These are phyloP conservation scores for Choloepus didactylus DNA, from an alignment of 2,797 vertebrate species.

Conservation along the genomic window DNA sequence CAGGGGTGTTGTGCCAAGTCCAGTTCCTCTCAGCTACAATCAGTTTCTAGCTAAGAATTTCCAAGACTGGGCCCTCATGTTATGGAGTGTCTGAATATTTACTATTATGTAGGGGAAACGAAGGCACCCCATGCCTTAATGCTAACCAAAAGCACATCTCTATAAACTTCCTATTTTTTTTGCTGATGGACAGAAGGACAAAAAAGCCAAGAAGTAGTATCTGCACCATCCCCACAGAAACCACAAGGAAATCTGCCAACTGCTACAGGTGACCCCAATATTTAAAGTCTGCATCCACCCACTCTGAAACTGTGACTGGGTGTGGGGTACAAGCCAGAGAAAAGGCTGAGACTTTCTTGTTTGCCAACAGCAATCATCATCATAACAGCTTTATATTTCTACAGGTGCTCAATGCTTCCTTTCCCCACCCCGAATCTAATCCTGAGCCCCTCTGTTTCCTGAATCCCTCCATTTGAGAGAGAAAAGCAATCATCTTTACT, in stretches of 20 bases:
- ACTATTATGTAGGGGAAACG: conserved; percentile 22
- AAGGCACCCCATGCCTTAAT: conserved; percentile 3
- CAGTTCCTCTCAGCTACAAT: conserved; percentile 29
- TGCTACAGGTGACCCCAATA: conserved; percentile 56
- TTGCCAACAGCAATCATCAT: conserved; percentile 34
- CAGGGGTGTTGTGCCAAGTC: neutral
- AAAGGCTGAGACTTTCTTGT: conserved; percentile 10
- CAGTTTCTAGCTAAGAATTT: conserved; percentile 25
- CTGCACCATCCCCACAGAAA: conserved; percentile 57
- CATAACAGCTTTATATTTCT: conserved; percentile 34
- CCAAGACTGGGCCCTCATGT: conserved; percentile 21
- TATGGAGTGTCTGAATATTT: conserved; percentile 14
- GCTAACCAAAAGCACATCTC: conserved; percentile 37
- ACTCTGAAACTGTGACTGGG: conserved; percentile 35
- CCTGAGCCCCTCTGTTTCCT: neutral
- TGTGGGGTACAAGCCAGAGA: conserved; percentile 16
- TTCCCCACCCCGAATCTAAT: conserved; percentile 13
- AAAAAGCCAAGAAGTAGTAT: conserved; percentile 62
- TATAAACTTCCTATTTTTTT: conserved; percentile 48
- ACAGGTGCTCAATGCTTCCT: conserved; percentile 18
- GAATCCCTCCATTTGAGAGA: neutral
- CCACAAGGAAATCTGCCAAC: conserved; percentile 18
- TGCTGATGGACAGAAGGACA: conserved; percentile 16
- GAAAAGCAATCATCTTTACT: conserved; percentile 22
- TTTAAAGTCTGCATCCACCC: conserved; percentile 58